phyloP scores from a whole-genome alignment of 2,888 invertebrate species.

The Alsophila aescularia region DNA sequence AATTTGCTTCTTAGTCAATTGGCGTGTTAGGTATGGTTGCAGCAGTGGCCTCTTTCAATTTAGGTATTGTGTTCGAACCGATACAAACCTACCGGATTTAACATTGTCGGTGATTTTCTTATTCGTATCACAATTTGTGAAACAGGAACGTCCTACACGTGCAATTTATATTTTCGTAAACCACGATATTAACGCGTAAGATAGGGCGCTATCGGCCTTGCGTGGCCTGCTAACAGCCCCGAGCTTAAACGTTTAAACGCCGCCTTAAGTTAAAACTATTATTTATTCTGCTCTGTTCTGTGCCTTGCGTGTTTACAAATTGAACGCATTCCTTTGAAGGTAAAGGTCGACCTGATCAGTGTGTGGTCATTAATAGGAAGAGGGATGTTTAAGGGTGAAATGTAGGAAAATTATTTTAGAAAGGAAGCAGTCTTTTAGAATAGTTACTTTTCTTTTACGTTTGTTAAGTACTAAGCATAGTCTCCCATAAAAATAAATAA shows the following conservation, averaged over 20 bases:
- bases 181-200: conserved; percentile 39
- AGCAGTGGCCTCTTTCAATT: too few relatives aligned
- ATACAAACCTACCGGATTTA: too few relatives aligned
- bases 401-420: neutral
- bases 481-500: too few relatives aligned
- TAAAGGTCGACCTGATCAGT: conserved; percentile 25
- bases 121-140: neutral
- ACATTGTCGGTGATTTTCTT: too few relatives aligned
- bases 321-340: conserved; percentile 27
- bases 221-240: conserved; percentile 49
- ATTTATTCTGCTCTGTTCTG: too few relatives aligned
- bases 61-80: too few relatives aligned
- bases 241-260: neutral
- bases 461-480: neutral
- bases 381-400: neutral
- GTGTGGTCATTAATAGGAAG: conserved; percentile 19
- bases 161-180: conserved; percentile 31
- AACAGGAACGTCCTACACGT: neutral
- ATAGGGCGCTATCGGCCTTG: conserved; percentile 44
- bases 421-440: neutral
- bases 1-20: too few relatives aligned
- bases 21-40: too few relatives aligned
- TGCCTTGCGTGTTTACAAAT: conserved; percentile 22
- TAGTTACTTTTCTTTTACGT: neutral
- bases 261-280: neutral